Conservation (phyloP, 2,888 invertebrate species). For the Tethea ocularis region DNA sequence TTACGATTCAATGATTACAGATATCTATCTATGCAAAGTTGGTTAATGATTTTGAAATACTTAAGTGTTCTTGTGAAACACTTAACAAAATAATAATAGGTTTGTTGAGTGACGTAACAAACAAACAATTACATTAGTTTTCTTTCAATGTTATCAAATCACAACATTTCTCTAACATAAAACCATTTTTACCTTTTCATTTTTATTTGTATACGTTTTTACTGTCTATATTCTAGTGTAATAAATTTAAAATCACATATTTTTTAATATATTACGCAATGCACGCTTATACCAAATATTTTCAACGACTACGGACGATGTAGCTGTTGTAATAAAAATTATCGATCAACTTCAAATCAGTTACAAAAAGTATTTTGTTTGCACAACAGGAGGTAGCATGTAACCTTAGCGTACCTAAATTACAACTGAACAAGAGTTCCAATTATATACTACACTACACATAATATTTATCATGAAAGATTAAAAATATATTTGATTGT, state of each 20-base stretch:
- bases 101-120: slow-evolving; percentile 24
- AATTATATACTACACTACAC: not conserved
- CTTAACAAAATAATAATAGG: slow-evolving; percentile 27
- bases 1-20: slow-evolving; percentile 79
- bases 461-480: too few relatives aligned
- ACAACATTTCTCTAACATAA: not conserved
- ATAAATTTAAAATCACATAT: too few relatives aligned
- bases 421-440: slow-evolving; percentile 41
- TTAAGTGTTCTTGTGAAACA: slow-evolving; percentile 47
- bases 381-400: slow-evolving; percentile 42
- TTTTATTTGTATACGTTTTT: not conserved
- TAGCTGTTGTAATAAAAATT: slow-evolving; percentile 28
- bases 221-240: too few relatives aligned
- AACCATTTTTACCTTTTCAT: not conserved
- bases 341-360: slow-evolving; percentile 42
- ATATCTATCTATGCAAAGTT: slow-evolving; percentile 78
- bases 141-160: slow-evolving; percentile 20
- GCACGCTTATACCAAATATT: too few relatives aligned
- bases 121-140: slow-evolving; percentile 12
- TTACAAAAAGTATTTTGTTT: slow-evolving; percentile 32
- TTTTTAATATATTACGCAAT: too few relatives aligned
- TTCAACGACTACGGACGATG: not conserved
- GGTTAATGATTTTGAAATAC: slow-evolving; percentile 69
- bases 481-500: too few relatives aligned
- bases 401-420: slow-evolving; percentile 40